phyloP scores from a whole-genome alignment of 2,797 vertebrate species.

The Tokudaia muenninki region DNA sequence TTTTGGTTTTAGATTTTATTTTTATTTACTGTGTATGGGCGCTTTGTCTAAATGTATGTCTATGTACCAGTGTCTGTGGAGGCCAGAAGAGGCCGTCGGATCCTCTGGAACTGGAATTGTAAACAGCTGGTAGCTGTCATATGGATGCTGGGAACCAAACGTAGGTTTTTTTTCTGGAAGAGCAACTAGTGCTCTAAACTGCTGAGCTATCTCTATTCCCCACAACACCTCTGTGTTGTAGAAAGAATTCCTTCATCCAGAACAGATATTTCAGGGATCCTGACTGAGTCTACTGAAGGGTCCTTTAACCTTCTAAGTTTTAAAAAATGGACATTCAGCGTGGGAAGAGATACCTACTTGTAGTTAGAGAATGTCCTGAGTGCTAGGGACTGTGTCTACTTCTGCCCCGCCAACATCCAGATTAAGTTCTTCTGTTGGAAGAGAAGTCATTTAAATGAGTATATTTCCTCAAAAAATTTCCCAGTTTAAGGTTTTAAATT shows the following conservation, averaged over 20 bases:
- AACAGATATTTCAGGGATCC: conserved; percentile 46
- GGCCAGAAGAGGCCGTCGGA: background rate
- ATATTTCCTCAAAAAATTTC: conserved; percentile 38
- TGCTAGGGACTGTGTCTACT: background rate
- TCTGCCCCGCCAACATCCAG: background rate
- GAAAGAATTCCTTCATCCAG: conserved; percentile 10
- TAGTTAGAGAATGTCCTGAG: background rate
- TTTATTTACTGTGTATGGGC: background rate
- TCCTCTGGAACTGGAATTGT: background rate
- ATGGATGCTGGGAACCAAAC: background rate
- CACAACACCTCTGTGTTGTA: background rate
- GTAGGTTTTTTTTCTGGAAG: background rate
- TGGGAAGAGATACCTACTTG: background rate
- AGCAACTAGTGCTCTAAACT: background rate
- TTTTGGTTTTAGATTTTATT: background rate
- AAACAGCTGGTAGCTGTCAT: background rate
- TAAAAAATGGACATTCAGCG: background rate
- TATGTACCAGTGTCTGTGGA: background rate
- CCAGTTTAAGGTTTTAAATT: conserved; percentile 62
- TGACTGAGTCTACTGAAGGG: background rate
- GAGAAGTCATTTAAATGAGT: conserved; percentile 50
- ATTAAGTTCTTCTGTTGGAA: background rate
- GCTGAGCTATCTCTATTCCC: background rate
- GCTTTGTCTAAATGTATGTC: background rate
- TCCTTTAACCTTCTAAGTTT: conserved; percentile 50